Evolutionary conservation across 2,113 vertebrate genomes (phyloP).

Genomic region (Galbula dea): DNA sequence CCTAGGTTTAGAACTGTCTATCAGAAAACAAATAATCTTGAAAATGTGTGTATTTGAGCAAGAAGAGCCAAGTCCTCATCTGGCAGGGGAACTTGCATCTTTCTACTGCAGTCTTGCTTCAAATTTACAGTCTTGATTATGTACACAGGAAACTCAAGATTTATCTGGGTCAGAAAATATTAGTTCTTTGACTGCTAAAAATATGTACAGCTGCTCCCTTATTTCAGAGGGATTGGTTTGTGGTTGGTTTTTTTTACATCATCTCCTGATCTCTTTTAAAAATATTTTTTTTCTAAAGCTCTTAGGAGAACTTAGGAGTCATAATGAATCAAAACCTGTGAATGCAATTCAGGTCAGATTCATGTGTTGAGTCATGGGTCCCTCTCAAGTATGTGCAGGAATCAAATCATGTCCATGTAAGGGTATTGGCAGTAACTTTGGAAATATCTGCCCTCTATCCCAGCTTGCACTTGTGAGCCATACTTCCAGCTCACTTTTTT

Average conservation of each 20-base stretch:
- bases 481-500: neutral
- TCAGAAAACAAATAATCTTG: neutral
- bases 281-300: neutral
- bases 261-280: neutral
- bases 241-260: neutral
- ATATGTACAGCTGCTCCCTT: neutral
- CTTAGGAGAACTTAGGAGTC: neutral
- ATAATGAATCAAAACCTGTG: neutral
- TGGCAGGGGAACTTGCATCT: neutral
- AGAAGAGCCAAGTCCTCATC: neutral
- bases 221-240: neutral
- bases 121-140: neutral
- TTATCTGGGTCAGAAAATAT: neutral
- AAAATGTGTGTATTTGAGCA: neutral
- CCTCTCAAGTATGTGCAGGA: neutral
- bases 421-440: conserved; percentile 7
- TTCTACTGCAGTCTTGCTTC: neutral
- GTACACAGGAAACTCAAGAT: neutral
- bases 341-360: neutral
- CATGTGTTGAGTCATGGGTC: neutral
- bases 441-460: neutral
- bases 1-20: neutral
- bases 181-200: neutral
- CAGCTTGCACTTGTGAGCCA: neutral
- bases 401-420: neutral